Base-by-base conservation (phyloP, 2,888 invertebrate genomes). In the Yponomeuta plumbellus region DNA sequence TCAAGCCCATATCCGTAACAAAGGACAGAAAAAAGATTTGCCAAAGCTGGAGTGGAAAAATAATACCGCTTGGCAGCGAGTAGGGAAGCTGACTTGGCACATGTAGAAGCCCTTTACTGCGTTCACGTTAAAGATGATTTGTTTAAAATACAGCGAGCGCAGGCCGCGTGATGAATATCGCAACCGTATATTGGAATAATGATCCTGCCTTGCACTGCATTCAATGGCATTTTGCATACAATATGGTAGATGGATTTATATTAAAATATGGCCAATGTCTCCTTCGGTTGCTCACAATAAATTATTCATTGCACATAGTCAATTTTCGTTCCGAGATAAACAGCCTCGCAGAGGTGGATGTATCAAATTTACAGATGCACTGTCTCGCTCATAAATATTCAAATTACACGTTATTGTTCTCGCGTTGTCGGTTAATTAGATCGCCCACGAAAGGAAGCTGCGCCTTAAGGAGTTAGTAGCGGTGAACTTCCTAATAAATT, bases 191-290 rank as follows among this genome's bases (percentile, higher is more conserved):
- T 86, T 86, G 84, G 88, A 88, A 91, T 91, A 91, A 90, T 89
- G 89, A 90, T 89, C 85, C 89, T 78, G 84, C 76, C 86, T 85
- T 86, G 88, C 86, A 86, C 87, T 81, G 90, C 83, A 87, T 91
- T 91, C 89, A 90, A 91, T 90, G 85, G 86, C 82, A 88, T 90
- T 91, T 91, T 90, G 90, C 90, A 90, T 91, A 91, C 91, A 91
- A 91, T 91, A 89, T 88, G 86, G 84, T 84, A 83, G 88, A 91
- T 88, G 88, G 88, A 88, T 91, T 89, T 89, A 88, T 90, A 91
- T 89, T 90, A 89, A 90, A 88, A 88, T 89, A 91, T 90, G 87
- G 86, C 85, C 75, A 85, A 86, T 86, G 88, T 89, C 89, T 90
- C 82, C 83, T 80, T 81, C 83, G 85, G 87, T 86, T 87, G 86